Percentiles rank a stretch among this genome's conserved stretches.
Conservation (phyloP, 2,113 vertebrate species). For the Oryctolagus cuniculus region mOryCun1.1 NC_091441.1:60233001-60233500, state of each 20-base stretch:
- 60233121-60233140: background rate
- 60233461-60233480: background rate
- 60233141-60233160: background rate
- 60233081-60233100: background rate
- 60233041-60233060: constrained; percentile 34
- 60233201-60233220: background rate
- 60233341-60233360: background rate
- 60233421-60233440: constrained; percentile 8
- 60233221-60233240: background rate
- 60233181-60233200: background rate
- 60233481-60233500: background rate
- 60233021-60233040: background rate
- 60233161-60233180: background rate
- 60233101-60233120: background rate
- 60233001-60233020: background rate
- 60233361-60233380: background rate
- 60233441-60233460: background rate
- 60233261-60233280: background rate
- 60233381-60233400: background rate
- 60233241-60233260: background rate
- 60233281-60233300: background rate
- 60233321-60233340: background rate
- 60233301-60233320: constrained; percentile 8
- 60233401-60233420: background rate
- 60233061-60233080: background rate